Conservation (phyloP, 1,140 invertebrate species). For the Popillia japonica region DNA sequence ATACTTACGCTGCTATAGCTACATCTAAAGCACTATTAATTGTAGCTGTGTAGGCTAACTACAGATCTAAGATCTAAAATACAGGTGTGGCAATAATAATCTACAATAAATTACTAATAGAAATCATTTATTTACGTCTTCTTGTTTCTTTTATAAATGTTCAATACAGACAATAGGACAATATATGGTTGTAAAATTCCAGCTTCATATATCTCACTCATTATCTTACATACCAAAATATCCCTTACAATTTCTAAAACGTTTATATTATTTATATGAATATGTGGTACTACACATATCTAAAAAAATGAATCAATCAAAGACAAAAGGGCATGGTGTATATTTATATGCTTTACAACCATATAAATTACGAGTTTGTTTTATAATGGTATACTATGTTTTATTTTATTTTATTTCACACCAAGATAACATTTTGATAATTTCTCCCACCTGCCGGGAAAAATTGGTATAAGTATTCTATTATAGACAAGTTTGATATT, state of each 20-base stretch:
- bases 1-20: background rate
- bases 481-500: background rate
- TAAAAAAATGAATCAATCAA: background rate
- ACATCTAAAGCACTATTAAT: background rate
- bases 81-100: background rate
- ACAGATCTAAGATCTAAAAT: background rate
- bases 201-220: background rate
- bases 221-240: slow-evolving; percentile 2
- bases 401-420: background rate
- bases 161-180: background rate
- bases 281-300: background rate
- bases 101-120: slow-evolving; percentile 10
- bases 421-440: background rate
- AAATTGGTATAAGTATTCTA: background rate
- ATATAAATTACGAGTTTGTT: too few species aligned
- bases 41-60: background rate
- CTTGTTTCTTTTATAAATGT: background rate
- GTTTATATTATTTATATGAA: background rate
- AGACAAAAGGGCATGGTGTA: background rate
- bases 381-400: too few species aligned
- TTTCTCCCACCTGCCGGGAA: background rate
- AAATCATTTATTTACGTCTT: slow-evolving; percentile 10
- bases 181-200: background rate
- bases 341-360: background rate
- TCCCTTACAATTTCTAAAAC: background rate